These are phyloP conservation scores for Macroglossus sobrinus DNA, from an alignment of 2,113 vertebrate genomes.

Conservation along the genomic window DNA sequence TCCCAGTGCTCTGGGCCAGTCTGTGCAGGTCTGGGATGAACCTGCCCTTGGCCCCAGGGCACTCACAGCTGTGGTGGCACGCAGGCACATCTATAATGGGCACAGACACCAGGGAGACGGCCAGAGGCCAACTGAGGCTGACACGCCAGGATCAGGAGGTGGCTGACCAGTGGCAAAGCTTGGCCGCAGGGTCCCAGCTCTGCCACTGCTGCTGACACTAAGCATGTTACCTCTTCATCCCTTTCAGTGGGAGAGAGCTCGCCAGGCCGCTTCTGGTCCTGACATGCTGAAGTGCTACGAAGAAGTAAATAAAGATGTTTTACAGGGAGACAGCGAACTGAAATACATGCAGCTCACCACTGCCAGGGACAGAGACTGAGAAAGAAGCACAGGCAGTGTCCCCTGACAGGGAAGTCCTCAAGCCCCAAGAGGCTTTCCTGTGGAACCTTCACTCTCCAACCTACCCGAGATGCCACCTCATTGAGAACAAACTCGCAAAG, in stretches of 20 bases:
- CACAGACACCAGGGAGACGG: background rate
- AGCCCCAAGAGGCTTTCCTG: background rate
- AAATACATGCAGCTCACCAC: background rate
- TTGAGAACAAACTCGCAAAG: background rate
- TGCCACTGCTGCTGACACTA: background rate
- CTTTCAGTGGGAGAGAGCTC: background rate
- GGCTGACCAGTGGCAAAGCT: background rate
- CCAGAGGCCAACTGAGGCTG: background rate
- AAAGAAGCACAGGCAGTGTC: background rate
- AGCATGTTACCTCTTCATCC: fast-evolving
- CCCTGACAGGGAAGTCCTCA: background rate
- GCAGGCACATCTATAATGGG: background rate
- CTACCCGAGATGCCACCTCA: background rate
- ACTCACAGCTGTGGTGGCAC: background rate
- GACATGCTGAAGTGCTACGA: background rate
- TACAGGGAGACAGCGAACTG: background rate
- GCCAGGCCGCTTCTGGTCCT: background rate
- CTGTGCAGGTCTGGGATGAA: background rate
- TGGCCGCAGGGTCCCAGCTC: background rate
- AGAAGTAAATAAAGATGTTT: background rate
- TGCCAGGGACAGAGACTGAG: background rate
- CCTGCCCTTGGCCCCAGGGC: background rate
- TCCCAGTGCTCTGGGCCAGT: background rate
- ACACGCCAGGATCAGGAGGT: background rate
- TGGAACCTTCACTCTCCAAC: background rate